Conservation (phyloP, 2,797 vertebrate species). For the Mus caroli region DNA sequence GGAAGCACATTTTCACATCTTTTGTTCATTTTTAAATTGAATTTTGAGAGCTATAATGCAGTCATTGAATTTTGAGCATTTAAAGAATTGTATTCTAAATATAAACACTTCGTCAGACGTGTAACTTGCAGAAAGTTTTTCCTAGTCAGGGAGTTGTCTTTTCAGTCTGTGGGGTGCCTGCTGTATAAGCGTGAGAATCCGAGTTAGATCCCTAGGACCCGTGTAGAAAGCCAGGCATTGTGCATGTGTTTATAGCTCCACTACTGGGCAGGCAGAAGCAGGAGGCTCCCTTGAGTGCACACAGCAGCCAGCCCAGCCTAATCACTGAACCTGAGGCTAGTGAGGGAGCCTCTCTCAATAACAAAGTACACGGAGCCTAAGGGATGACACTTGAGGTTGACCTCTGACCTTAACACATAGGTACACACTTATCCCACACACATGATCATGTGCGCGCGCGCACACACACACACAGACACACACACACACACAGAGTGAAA, state of each 20-base stretch:
- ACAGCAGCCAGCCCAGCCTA: neutral
- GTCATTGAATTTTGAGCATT: neutral
- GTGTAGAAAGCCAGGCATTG: neutral
- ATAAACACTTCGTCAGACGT: neutral
- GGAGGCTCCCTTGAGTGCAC: neutral
- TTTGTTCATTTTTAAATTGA: neutral
- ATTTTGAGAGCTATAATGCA: neutral
- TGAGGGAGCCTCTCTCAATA: neutral
- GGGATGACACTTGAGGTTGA: neutral
- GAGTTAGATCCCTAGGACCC: neutral
- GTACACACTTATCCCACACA: neutral
- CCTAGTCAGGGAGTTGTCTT: neutral
- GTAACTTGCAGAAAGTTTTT: neutral
- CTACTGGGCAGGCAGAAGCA: neutral
- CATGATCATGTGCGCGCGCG: neutral
- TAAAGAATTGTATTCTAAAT: neutral
- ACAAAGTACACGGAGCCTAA: neutral
- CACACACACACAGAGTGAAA: neutral
- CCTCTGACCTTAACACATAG: neutral
- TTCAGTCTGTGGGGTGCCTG: neutral
- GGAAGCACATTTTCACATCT: neutral
- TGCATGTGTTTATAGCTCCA: neutral
- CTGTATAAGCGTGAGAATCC: neutral
- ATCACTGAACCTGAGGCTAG: too few species aligned
- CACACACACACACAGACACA: neutral